phyloP scores from a whole-genome alignment of 2,797 vertebrate genomes.

The Threskiornis aethiopicus region DNA sequence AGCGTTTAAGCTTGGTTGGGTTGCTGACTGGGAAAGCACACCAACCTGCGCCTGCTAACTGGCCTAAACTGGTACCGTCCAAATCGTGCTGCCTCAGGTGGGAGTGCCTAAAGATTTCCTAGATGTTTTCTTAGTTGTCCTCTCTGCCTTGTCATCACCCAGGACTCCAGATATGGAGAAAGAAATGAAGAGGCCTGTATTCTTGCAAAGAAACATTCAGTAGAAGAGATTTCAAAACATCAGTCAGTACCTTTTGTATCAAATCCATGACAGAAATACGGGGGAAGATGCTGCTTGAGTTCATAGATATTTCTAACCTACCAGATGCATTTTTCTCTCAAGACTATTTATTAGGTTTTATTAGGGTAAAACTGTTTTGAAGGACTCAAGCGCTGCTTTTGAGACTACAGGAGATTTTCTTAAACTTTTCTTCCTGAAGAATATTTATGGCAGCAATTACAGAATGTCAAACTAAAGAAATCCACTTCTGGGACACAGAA shows the following conservation, averaged over 20 bases:
- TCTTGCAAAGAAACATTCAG: neutral
- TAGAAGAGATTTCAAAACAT: neutral
- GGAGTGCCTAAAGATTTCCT: neutral
- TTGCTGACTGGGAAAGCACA: neutral
- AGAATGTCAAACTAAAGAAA: neutral
- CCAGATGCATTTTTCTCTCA: neutral
- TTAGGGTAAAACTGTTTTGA: neutral
- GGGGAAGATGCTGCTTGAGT: neutral
- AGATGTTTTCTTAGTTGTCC: neutral
- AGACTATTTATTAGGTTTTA: neutral
- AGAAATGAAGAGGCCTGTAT: neutral
- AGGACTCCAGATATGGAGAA: neutral
- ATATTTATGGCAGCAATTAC: neutral
- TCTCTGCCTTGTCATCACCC: neutral
- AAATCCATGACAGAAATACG: neutral
- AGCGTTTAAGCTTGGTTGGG: neutral
- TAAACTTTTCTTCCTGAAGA: neutral
- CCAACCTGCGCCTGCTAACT: neutral
- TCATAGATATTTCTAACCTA: neutral
- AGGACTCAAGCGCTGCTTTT: neutral
- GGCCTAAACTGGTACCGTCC: neutral
- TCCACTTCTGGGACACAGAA: neutral
- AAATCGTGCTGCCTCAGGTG: neutral
- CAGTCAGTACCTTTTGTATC: neutral
- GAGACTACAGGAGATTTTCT: neutral